Conservation (phyloP, 2,797 vertebrate species). For the Pristis pectinata region DNA sequence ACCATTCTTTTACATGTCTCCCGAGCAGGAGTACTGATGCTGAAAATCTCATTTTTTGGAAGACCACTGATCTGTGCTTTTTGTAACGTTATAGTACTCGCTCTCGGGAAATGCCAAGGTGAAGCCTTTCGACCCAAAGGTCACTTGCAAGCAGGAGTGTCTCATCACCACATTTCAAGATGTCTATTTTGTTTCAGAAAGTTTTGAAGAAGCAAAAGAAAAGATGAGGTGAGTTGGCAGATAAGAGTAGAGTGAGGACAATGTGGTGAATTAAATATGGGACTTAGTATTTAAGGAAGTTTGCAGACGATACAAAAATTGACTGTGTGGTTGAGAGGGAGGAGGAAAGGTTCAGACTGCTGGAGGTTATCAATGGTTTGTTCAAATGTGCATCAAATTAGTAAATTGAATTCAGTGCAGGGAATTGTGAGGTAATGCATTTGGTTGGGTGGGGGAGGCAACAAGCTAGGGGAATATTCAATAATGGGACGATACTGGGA, state of each 20-base stretch:
- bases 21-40: background rate
- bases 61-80: background rate
- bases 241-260: too few species aligned
- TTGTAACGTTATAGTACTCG: constrained; percentile 62
- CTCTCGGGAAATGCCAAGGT: constrained; percentile 80
- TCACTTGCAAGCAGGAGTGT: constrained; percentile 85
- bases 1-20: constrained; percentile 1
- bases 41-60: background rate
- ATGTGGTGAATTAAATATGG: background rate
- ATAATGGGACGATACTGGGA: too few species aligned
- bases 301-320: too few species aligned
- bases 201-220: constrained; percentile 92
- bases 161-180: constrained; percentile 94
- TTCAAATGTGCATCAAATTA: too few species aligned
- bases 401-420: too few species aligned
- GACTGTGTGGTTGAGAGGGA: too few species aligned
- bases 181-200: constrained; percentile 88
- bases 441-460: too few species aligned
- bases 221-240: constrained; percentile 76
- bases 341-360: too few species aligned
- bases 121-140: constrained; percentile 81
- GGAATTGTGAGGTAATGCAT: too few species aligned
- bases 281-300: too few species aligned
- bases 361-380: too few species aligned
- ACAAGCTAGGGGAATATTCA: too few species aligned